Percentiles rank a stretch among this genome's conserved stretches.
Conservation (phyloP, 2,888 invertebrate genomes). For the Torymus aiolomorphi region DNA sequence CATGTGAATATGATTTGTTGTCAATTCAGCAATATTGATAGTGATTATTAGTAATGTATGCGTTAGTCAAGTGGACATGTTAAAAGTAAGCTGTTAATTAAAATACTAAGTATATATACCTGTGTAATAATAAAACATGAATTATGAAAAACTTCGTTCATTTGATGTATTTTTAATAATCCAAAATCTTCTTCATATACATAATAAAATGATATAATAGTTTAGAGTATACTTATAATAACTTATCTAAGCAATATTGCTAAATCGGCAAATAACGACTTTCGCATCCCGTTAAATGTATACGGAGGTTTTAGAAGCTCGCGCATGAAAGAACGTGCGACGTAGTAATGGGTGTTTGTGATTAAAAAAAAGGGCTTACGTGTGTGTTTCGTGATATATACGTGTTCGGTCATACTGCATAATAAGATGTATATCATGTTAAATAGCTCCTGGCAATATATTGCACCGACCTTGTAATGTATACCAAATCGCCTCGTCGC, state of each 20-base stretch:
- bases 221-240: not conserved
- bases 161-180: too few species aligned
- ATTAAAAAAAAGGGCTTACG: slow-evolving; percentile 26
- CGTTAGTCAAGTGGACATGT: too few species aligned
- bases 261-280: slow-evolving; percentile 29
- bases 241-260: not conserved
- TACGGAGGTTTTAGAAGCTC: slow-evolving; percentile 25
- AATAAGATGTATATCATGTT: not conserved
- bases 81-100: too few species aligned
- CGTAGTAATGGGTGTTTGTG: slow-evolving; percentile 7
- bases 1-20: slow-evolving; percentile 17
- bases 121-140: too few species aligned
- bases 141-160: too few species aligned
- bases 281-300: slow-evolving; percentile 29
- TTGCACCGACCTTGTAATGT: slow-evolving; percentile 5
- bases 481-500: slow-evolving; percentile 38
- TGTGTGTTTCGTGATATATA: not conserved
- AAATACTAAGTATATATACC: too few species aligned
- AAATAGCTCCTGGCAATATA: slow-evolving; percentile 26
- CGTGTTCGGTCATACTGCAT: slow-evolving; percentile 2
- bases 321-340: slow-evolving; percentile 18
- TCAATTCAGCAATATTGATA: slow-evolving; percentile 30
- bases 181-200: too few species aligned
- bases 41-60: not conserved
- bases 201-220: too few species aligned